Evolutionary conservation across 2,888 invertebrate species (phyloP), one percentile per base, ranked within the genome.

Genomic region (Hirtodrosophila confusa): DNA sequence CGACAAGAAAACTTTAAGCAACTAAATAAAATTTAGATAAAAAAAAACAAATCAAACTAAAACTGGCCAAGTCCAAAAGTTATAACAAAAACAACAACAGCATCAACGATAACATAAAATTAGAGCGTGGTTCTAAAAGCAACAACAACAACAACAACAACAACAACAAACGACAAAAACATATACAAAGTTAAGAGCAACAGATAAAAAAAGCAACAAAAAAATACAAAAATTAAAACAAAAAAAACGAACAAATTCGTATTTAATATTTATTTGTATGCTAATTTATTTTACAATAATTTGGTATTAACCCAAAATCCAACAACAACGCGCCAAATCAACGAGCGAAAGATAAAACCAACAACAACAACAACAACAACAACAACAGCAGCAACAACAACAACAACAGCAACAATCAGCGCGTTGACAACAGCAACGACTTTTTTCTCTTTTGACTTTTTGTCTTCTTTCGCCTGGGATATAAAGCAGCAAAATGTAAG

Each of bases 211-310:
- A 29, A 43, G 44, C 8, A 68, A 12, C 23, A 44, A 49, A 7
- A 35, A 57, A 41, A 4, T n/a, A 60, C 51, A 60, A 11, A 49
- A 40, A 65, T n/a, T n/a, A n/a, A 41, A 4, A 60, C 51, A 60
- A 11, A 49, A 40, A 65, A 45, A 75, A 41, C 56, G 49, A 65
- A 50, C 48, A 53, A 65, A 56, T 73, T 69, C 61, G 50, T 56
- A 58, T 61, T 74, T 61, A 82, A 65, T 86, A 87, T 85, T 85
- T 82, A 80, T 87, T 74, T 66, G 57, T 75, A 87, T 87, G 86
- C 82, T 78, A 87, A 87, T 80, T 85, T 74, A 67, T 86, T 76
- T 79, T 76, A 86, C 85, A 84, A 87, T 85, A 73, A 87, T 63
- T 80, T 85, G 82, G 78, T 67, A 78, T 78, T 85, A 80, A 87